Evolutionary conservation across 2,888 invertebrate species (phyloP).

Genomic region (Xestia xanthographa): DNA sequence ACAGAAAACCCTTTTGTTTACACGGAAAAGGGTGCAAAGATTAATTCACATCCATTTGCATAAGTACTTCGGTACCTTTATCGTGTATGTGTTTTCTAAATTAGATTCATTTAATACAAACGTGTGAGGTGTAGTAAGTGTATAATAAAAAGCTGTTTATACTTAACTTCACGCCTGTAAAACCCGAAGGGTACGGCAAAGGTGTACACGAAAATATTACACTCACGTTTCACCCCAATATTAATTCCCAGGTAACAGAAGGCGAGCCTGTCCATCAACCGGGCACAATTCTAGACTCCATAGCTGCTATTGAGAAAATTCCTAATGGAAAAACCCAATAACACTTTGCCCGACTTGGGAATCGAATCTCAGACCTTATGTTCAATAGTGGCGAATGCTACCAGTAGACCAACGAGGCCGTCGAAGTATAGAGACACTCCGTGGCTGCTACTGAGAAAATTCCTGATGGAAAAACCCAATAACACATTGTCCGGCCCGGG

Average conservation of each 20-base stretch:
- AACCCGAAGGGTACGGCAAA: neutral
- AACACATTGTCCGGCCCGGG: too few relatives aligned
- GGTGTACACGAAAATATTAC: neutral
- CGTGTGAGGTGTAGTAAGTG: conserved; percentile 1
- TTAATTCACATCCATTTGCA: conserved; percentile 54
- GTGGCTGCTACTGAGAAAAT: too few relatives aligned
- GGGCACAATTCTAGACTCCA: neutral
- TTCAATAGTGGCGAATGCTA: too few relatives aligned
- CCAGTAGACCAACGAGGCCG: too few relatives aligned
- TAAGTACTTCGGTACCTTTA: conserved; percentile 45
- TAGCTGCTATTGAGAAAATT: neutral
- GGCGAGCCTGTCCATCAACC: neutral
- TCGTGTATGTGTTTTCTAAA: conserved; percentile 35
- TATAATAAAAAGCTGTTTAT: neutral
- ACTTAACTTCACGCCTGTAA: neutral
- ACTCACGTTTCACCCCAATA: neutral
- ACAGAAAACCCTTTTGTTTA: conserved; percentile 53
- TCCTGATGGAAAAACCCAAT: too few relatives aligned
- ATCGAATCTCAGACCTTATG: neutral
- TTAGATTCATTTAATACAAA: conserved; percentile 35
- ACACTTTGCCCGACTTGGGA: neutral
- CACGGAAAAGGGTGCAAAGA: conserved; percentile 50
- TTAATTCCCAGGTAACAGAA: neutral
- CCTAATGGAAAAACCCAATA: neutral
- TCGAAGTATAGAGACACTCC: too few relatives aligned